A percentile compares a stretch with the other conserved stretches of the same genome.
Evolutionary conservation across 2,113 vertebrate species (phyloP).

Genomic region (Apistogramma diplotaenia): DNA sequence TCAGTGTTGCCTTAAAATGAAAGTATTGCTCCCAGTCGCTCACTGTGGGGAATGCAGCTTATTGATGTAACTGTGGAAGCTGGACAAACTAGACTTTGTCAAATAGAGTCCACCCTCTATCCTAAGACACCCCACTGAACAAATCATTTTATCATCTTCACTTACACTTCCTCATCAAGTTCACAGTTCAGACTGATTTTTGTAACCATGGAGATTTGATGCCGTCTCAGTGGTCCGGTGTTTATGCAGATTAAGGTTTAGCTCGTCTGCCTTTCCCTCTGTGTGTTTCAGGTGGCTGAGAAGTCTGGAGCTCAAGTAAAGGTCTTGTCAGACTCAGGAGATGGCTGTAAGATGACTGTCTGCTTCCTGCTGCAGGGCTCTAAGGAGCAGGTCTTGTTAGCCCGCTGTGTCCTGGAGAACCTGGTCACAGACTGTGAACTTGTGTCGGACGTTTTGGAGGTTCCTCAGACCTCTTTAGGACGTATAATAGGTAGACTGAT

Average conservation of each 20-base stretch:
- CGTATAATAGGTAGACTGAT: constrained; percentile 85
- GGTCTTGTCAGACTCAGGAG: constrained; percentile 48
- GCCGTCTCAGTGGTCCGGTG: neutral
- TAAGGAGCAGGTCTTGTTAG: constrained; percentile 80
- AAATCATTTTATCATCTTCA: neutral
- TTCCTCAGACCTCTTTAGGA: constrained; percentile 83
- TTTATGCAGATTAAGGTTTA: neutral
- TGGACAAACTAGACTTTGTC: too few species aligned
- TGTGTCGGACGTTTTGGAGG: constrained; percentile 75
- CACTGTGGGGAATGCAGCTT: too few species aligned
- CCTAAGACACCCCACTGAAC: too few species aligned
- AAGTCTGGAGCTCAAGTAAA: constrained; percentile 81
- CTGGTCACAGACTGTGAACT: constrained; percentile 76
- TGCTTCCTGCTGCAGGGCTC: constrained; percentile 84
- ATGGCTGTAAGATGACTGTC: constrained; percentile 19
- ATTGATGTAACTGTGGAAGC: neutral
- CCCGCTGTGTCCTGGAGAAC: constrained; percentile 80
- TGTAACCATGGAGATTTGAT: neutral
- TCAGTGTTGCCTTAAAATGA: too few species aligned
- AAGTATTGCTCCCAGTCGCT: too few species aligned
- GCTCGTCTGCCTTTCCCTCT: neutral
- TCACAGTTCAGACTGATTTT: neutral
- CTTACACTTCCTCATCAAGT: neutral
- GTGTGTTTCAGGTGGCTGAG: constrained; percentile 74
- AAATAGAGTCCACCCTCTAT: too few species aligned